Evolutionary conservation across 92 coral and sea anemone genomes (phyloP).

Genomic region (Bergia sp.): DNA sequence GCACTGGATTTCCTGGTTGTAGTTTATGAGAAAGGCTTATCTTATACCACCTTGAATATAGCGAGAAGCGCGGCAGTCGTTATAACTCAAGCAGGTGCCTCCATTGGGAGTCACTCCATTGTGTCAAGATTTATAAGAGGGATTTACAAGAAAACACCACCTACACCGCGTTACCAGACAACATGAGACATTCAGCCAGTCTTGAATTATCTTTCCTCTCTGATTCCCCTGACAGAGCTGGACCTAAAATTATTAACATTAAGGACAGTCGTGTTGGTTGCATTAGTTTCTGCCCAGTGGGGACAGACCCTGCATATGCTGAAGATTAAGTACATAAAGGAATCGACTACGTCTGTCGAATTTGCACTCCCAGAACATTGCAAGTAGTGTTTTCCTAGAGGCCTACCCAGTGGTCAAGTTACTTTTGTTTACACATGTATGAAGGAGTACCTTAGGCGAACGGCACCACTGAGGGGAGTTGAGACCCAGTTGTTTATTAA

Average conservation of each 20-base stretch:
- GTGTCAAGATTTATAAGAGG: conserved; percentile 66
- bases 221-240: conserved; percentile 18
- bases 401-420: conserved; percentile 34
- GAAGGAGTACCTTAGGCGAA: conserved; percentile 39
- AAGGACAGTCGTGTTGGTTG: conserved; percentile 44
- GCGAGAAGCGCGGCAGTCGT: neutral
- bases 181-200: conserved; percentile 60
- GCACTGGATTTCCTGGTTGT: neutral
- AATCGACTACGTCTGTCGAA: neutral
- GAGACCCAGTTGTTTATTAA: conserved; percentile 45
- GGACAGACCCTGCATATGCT: conserved; percentile 51
- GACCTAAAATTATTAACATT: conserved; percentile 51
- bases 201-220: conserved; percentile 42
- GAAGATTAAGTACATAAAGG: conserved; percentile 41
- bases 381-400: conserved; percentile 15
- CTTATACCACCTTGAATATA: too few species aligned
- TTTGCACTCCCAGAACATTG: conserved; percentile 32
- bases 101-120: conserved; percentile 50
- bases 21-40: too few species aligned
- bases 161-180: conserved; percentile 53
- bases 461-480: conserved; percentile 13
- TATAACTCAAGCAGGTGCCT: neutral
- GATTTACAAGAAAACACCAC: conserved; percentile 53
- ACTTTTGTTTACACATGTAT: conserved; percentile 40
- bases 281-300: conserved; percentile 46